Conservation (phyloP, 2,113 vertebrate species). For the Stigmatopora argus region DNA sequence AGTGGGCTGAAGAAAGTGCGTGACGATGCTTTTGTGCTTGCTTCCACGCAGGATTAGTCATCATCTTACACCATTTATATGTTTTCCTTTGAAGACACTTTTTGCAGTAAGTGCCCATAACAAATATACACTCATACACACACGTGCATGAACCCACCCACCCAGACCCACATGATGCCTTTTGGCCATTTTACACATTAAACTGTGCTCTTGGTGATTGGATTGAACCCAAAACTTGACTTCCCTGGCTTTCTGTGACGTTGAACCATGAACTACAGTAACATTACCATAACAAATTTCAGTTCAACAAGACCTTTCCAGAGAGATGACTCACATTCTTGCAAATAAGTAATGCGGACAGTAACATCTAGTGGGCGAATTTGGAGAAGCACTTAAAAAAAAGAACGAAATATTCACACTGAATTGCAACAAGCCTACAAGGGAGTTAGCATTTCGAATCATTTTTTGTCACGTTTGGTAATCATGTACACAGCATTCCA, state of each 20-base stretch:
- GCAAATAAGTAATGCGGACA: slow-evolving; percentile 20
- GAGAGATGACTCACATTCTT: slow-evolving; percentile 8
- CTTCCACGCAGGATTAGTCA: slow-evolving; percentile 74
- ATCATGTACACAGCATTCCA: too few species aligned
- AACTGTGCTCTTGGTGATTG: too few species aligned
- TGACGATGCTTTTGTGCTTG: slow-evolving; percentile 42
- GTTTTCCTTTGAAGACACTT: slow-evolving; percentile 55
- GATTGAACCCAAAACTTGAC: too few species aligned
- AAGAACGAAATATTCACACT: neutral
- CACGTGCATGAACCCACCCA: slow-evolving; percentile 17
- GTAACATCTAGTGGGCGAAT: slow-evolving; percentile 45
- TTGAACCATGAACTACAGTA: too few species aligned
- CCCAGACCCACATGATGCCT: too few species aligned
- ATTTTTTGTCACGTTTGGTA: too few species aligned
- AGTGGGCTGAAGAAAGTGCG: slow-evolving; percentile 22
- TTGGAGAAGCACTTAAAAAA: neutral
- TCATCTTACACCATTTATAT: slow-evolving; percentile 61
- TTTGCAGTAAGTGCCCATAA: slow-evolving; percentile 24
- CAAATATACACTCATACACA: slow-evolving; percentile 11
- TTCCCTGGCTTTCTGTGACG: too few species aligned
- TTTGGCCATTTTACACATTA: too few species aligned
- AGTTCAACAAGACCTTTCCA: slow-evolving; percentile 7
- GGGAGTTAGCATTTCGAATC: neutral
- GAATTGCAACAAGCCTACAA: neutral
- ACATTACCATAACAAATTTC: too few species aligned